These are phyloP conservation scores for Proisotoma minuta DNA, from an alignment of 2,888 invertebrate genomes.

Conservation along the genomic window DNA sequence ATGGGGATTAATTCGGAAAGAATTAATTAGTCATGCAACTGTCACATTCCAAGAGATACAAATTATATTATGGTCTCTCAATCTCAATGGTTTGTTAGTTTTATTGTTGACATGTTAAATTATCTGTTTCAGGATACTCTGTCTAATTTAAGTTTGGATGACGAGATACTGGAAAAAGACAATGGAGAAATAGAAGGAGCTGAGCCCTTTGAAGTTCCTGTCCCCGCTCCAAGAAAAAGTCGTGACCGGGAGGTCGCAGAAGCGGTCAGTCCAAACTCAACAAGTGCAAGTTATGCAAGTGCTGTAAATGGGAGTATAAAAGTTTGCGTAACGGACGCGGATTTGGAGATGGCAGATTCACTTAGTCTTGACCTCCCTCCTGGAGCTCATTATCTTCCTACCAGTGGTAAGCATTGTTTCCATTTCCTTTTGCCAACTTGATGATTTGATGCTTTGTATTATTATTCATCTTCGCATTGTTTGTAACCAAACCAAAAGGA, in stretches of 20 bases:
- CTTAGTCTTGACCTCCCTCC: conserved; percentile 35
- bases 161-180: conserved; percentile 9
- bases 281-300: conserved; percentile 4
- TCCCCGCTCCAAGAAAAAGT: conserved; percentile 4
- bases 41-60: no score
- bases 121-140: conserved; percentile 44
- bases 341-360: conserved; percentile 30
- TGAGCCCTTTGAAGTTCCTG: neutral
- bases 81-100: no score
- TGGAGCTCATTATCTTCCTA: conserved; percentile 39
- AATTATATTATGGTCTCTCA: no score
- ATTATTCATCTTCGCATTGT: no score
- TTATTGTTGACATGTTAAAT: no score
- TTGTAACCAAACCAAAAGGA: no score
- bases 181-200: conserved; percentile 1
- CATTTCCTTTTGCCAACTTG: no score
- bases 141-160: conserved; percentile 45
- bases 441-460: no score
- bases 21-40: no score
- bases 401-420: conserved; percentile 39
- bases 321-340: conserved; percentile 35
- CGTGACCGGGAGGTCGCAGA: neutral
- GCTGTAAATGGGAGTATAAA: conserved; percentile 10
- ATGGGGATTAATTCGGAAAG: no score
- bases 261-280: conserved; percentile 8